Base-by-base conservation (phyloP, 2,797 vertebrate species). In the Enteromius unitaeniatus region DNA sequence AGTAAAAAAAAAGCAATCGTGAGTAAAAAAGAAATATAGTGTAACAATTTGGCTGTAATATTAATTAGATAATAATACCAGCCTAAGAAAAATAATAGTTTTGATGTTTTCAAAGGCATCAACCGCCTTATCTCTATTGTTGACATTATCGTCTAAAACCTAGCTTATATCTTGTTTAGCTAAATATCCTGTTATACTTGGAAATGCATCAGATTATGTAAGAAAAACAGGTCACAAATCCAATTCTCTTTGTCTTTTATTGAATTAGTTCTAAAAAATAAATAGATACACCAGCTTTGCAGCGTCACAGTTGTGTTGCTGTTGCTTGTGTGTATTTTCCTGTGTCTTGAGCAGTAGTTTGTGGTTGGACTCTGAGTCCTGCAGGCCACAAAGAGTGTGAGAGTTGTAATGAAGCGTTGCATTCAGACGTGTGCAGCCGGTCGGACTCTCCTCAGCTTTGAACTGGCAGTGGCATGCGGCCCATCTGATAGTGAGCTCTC, bases 401-500 rank as follows among this genome's bases (percentile, higher is more conserved):
- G 86, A 87, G 74, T 70, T 37, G 8, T 87, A 88, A 88, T 88
- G 87, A 79, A 85, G 86, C 84, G 45, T 86, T 82, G 47, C 75
- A 55, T 84, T 88, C 73, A 47, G 82, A 88, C 84, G 70, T 82
- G 84, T 83, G 85, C 86, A 83, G 67, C 74, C 73, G 60, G 62
- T 78, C 67, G 37, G 79, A 45, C 65, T 85, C 78, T 78, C 49
- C 73, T 51, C 19, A 17, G 40, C 86, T 88, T 89, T 87, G 86
- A 87, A 85, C 84, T 86, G 75, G 64, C 74, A 45, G 80, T 76
- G 88, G 87, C 84, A 60, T 21, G 34, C 13, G 1, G 82, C 86
- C 85, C 83, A 88, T 89, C 89, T 86, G 89, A 90, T 86, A 84
- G 23, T 34, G 81, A 26, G 81, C 49, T 28, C 69, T 86, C 73